Evolutionary conservation across 1,140 invertebrate genomes (phyloP), one percentile per base, ranked within the genome.

Genomic region (Micrasema longulum): DNA sequence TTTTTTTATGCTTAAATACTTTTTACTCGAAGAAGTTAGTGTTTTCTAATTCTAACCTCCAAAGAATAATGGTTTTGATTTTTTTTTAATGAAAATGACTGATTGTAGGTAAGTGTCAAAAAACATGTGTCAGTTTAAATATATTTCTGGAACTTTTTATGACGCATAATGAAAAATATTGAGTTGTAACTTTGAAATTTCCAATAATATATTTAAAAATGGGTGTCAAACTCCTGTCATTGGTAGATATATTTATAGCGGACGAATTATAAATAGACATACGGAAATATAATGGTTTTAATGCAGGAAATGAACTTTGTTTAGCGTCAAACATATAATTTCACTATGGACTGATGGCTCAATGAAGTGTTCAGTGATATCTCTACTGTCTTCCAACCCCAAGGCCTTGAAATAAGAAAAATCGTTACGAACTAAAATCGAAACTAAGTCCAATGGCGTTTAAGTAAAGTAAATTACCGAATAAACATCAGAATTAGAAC

Each of bases 331-430:
- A n/a, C 43, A 10, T 16, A n/a, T 47, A 47, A 4, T 47, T 1
- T 16, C 43, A 14, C 23, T 60, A 14, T 20, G 10, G 60, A 48
- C 10, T 45, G 60, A 64, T 47, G 43, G 47, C 43, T 64, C 60
- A 47, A 64, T 64, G 43, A 64, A 64, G 43, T 45, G 38, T 47
- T 64, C 47, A 47, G 60, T 64, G 41, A 47, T 47, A 47, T 47
- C 43, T 36, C 26, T 64, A 14, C 41, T 14, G 60, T 64, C 60
- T 45, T 64, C 43, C 60, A 64, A 38, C 43, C 41, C 48, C 2
- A 68, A 68, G 65, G 50, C 65, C 65, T 68, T 68, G 65, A 68
- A 68, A 53, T 53, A 38, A 68, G 35, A 68, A 68, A 68, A 68
- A 68, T 68, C 65, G 65, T 68, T 68, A 68, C 47, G 36, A 41